These are phyloP conservation scores for Hyperoodon ampullatus DNA, from an alignment of 2,113 vertebrate genomes.

Conservation along the genomic window DNA sequence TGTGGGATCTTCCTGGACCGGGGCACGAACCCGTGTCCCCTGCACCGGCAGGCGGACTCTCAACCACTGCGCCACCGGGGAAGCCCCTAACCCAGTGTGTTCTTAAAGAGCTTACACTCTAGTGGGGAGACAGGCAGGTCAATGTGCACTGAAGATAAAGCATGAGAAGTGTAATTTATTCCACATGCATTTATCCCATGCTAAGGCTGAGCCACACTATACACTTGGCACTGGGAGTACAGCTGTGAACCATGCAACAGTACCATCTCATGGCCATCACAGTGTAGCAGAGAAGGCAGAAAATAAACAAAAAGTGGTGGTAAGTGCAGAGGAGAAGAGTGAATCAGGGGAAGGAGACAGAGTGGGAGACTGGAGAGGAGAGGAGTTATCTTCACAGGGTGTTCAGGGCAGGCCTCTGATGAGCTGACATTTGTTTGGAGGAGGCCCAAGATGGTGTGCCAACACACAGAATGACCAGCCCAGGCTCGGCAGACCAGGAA, in stretches of 20 bases:
- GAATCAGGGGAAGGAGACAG: background rate
- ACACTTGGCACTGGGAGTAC: background rate
- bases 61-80: too few relatives aligned
- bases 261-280: rapidly evolving
- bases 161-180: background rate
- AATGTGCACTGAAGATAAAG: background rate
- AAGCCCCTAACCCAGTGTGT: background rate
- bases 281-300: background rate
- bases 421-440: background rate
- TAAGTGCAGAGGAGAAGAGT: background rate
- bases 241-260: background rate
- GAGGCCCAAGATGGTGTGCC: background rate
- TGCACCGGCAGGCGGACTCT: too few relatives aligned
- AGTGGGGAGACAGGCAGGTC: background rate
- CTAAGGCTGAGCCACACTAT: background rate
- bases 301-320: background rate
- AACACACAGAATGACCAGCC: background rate
- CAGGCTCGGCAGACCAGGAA: background rate
- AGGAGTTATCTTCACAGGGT: background rate
- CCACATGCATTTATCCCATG: rapidly evolving
- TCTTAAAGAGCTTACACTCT: background rate
- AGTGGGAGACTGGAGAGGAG: background rate
- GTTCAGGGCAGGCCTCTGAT: background rate
- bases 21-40: too few relatives aligned
- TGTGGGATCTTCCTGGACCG: rapidly evolving